A percentile compares a stretch with the other conserved stretches of the same genome.
phyloP scores from a whole-genome alignment of 2,797 vertebrate genomes.

The Cuculus canorus region DNA sequence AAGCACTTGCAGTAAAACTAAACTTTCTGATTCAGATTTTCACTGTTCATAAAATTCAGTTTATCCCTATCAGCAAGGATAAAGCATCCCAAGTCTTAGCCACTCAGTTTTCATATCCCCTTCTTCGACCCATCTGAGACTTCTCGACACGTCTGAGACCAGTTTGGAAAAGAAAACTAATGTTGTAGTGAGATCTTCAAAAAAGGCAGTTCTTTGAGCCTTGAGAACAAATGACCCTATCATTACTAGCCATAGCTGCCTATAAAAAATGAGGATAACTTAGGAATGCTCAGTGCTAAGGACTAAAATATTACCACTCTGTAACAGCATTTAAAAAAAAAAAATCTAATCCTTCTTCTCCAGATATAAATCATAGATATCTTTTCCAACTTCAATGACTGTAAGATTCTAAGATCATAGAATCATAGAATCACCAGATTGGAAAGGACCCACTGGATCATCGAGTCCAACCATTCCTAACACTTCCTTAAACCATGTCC shows the following conservation, averaged over 20 bases:
- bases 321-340: neutral
- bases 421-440: too few relatives aligned
- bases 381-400: too few relatives aligned
- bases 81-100: neutral
- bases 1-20: neutral
- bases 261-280: neutral
- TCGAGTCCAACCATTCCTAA: too few relatives aligned
- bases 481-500: too few relatives aligned
- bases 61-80: neutral
- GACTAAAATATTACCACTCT: neutral
- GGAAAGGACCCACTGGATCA: too few relatives aligned
- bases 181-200: neutral
- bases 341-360: neutral
- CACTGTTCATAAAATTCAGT: neutral
- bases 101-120: neutral
- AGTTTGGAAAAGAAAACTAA: neutral
- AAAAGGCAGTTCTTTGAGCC: neutral
- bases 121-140: neutral
- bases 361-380: neutral
- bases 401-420: too few relatives aligned
- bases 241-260: neutral
- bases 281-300: neutral
- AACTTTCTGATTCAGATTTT: neutral
- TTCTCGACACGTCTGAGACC: too few relatives aligned
- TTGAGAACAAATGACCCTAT: neutral